Conservation (phyloP, 1,140 invertebrate species). For the Cydia pomonella region DNA sequence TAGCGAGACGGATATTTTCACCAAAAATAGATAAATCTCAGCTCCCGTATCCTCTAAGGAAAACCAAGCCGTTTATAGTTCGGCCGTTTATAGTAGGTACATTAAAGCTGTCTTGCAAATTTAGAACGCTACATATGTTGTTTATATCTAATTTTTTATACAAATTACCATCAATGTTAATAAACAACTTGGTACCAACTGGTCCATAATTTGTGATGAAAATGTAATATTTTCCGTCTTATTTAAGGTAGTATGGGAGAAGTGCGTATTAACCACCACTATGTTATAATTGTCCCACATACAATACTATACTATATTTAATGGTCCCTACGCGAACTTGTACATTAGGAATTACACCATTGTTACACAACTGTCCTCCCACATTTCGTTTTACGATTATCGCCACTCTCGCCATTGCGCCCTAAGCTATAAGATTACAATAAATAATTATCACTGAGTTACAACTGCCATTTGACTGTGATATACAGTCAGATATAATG, state of each 20-base stretch:
- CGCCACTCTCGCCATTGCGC: slow-evolving; percentile 14
- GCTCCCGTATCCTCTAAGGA: too few relatives aligned
- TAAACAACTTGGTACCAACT: too few relatives aligned
- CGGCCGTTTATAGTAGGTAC: too few relatives aligned
- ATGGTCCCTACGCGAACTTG: background rate
- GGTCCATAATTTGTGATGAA: background rate
- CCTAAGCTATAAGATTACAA: slow-evolving; percentile 21
- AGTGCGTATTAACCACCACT: background rate
- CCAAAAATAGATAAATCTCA: too few relatives aligned
- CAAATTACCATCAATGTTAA: too few relatives aligned
- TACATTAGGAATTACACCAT: slow-evolving; percentile 18
- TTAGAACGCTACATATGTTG: too few relatives aligned
- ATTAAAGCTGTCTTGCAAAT: too few relatives aligned
- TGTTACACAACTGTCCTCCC: slow-evolving; percentile 32
- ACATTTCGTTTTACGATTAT: slow-evolving; percentile 17
- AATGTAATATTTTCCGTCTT: background rate
- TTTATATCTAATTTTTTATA: too few relatives aligned
- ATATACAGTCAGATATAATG: slow-evolving; percentile 17
- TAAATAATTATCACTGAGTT: slow-evolving; percentile 26
- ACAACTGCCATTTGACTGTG: slow-evolving; percentile 17
- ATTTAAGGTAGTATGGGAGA: background rate
- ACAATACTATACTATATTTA: background rate
- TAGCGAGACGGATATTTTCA: too few relatives aligned
- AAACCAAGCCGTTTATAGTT: too few relatives aligned
- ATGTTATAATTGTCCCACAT: background rate